Evolutionary conservation across 2,888 invertebrate genomes (phyloP), one percentile per base, ranked within the genome.

Genomic region (Plusia festucae): DNA sequence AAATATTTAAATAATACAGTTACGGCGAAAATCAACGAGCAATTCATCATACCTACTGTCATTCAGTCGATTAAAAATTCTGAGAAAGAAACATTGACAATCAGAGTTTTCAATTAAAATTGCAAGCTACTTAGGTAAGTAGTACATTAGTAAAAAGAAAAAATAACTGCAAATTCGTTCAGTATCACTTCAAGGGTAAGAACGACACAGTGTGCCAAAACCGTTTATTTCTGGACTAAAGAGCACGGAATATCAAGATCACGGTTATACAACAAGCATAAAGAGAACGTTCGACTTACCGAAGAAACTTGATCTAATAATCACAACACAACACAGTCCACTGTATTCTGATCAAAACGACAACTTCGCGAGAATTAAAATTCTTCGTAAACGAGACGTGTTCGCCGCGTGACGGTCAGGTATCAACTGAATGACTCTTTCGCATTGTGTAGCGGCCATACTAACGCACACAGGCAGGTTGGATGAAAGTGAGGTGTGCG

Each of bases 151-250:
- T 44, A 52, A 60, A 74, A 73, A 64, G 64, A 62, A 64, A 68
- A 61, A 60, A 72, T 62, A 60, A 58, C 61, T 61, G 68, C 60
- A 49, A 78, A 65, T 73, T 73, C 60, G 73, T 73, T 76, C 69
- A 76, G 74, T 71, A 78, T 76, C 76, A 79, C 79, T 76, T 84
- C 86, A 93, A 94, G 93, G 93, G 88, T 91, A 89, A 82, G 73
- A 73, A 57, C 68, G 68, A 82, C 69, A 81, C 69, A 74, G 73
- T 81, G 85, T 93, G 93, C 93, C 93, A 93, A 93, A 88, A 76
- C 76, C 82, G 88, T 90, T 65, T 94, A 94, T 94, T 93, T 93
- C 87, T 89, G 90, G 83, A 85, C 70, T 74, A 74, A 70, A 65
- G 60, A 71, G 73, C 67, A 65, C 73, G 65, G 71, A 78, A 63